These are phyloP conservation scores for Crioceris asparagi DNA, from an alignment of 2,888 invertebrate genomes.

Conservation along the genomic window DNA sequence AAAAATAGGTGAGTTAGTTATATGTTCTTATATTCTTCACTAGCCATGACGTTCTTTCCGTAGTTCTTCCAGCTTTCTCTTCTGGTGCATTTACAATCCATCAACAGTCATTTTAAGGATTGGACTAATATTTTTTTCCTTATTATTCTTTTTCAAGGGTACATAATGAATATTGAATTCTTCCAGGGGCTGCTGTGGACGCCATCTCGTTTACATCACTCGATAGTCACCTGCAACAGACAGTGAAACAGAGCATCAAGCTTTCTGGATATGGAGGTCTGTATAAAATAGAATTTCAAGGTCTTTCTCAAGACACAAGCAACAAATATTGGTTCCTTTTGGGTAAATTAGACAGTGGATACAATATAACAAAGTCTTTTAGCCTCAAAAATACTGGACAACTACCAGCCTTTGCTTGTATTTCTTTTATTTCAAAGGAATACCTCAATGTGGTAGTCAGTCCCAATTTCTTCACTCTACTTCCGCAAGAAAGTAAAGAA, in stretches of 20 bases:
- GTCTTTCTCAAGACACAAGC: constrained; percentile 43
- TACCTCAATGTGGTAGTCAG: constrained; percentile 19
- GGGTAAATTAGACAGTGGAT: constrained; percentile 42
- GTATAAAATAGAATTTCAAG: constrained; percentile 36
- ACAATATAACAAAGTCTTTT: constrained; percentile 39
- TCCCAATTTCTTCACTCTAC: constrained; percentile 27
- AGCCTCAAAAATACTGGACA: constrained; percentile 46
- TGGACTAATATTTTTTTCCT: no score
- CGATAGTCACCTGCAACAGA: constrained; percentile 26
- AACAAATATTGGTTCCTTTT: constrained; percentile 48
- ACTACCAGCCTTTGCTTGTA: constrained; percentile 41
- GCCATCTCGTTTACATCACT: constrained; percentile 44
- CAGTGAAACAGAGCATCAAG: constrained; percentile 33
- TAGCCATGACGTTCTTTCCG: no score
- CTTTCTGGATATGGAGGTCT: constrained; percentile 52
- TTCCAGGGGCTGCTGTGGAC: constrained; percentile 42
- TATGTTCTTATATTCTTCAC: no score
- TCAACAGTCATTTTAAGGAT: no score
- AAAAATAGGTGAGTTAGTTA: constrained; percentile 23
- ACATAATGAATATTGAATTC: neutral
- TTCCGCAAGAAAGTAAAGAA: constrained; percentile 27
- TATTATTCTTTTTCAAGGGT: no score
- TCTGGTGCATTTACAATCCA: no score
- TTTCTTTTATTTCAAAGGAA: constrained; percentile 28
- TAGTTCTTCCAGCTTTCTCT: no score